Conservation (phyloP, 2,113 vertebrate genomes). For the Tetraodon nigroviridis region DNA sequence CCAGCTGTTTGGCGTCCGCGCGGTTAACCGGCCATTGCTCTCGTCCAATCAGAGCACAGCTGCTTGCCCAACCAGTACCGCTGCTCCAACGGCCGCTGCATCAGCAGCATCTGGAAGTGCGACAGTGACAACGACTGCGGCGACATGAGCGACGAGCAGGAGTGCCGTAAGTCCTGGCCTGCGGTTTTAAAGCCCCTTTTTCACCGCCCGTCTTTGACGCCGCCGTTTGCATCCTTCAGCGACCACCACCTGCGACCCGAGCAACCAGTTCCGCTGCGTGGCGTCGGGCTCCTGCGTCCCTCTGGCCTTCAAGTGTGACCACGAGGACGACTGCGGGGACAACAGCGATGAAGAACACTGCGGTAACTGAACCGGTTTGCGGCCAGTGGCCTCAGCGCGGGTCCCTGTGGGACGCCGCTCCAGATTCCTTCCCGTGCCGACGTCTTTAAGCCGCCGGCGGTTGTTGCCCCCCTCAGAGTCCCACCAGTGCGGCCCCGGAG, state of each 20-base stretch:
- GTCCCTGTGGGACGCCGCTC: neutral
- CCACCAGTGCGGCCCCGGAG: constrained; percentile 84
- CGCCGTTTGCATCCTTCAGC: constrained; percentile 65
- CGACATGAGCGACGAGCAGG: constrained; percentile 94
- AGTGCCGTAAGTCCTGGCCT: constrained; percentile 83
- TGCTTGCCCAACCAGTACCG: constrained; percentile 92
- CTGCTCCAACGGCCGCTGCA: constrained; percentile 93
- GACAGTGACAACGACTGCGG: constrained; percentile 97
- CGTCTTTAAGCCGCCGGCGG: neutral
- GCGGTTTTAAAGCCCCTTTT: neutral
- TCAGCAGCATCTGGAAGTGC: constrained; percentile 97
- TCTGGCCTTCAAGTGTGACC: constrained; percentile 94
- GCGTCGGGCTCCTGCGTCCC: constrained; percentile 92
- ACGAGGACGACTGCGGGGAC: constrained; percentile 95
- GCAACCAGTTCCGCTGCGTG: constrained; percentile 91
- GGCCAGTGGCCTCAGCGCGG: neutral
- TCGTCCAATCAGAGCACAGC: constrained; percentile 69
- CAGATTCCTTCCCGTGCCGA: neutral
- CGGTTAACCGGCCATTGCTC: neutral
- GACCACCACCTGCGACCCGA: constrained; percentile 83
- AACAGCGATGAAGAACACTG: constrained; percentile 94
- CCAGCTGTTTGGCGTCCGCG: neutral
- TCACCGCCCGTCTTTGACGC: neutral
- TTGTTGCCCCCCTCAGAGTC: constrained; percentile 71
- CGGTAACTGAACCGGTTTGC: constrained; percentile 66